A percentile compares a stretch with the other conserved stretches of the same genome.
These are phyloP conservation scores for Tichodroma muraria DNA, from an alignment of 2,113 vertebrate species.

Conservation along the genomic window DNA sequence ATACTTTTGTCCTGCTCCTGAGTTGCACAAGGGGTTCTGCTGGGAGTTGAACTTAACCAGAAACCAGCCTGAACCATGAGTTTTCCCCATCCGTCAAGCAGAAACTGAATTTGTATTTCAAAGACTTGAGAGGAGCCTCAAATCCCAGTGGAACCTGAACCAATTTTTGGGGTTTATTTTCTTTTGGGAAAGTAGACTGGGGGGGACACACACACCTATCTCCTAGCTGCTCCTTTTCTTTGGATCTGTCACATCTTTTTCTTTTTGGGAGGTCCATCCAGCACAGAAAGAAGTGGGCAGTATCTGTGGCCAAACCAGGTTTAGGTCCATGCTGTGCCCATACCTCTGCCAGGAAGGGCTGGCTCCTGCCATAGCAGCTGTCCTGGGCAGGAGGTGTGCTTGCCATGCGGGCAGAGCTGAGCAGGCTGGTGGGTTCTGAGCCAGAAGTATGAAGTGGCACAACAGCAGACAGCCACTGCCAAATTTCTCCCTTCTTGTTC, in stretches of 20 bases:
- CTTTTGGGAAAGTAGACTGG: background rate
- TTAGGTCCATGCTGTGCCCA: background rate
- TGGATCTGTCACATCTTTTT: background rate
- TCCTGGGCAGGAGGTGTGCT: background rate
- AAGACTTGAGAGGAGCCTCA: background rate
- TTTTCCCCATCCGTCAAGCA: background rate
- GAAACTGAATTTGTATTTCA: background rate
- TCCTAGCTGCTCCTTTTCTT: background rate
- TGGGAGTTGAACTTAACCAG: background rate
- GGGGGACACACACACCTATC: background rate
- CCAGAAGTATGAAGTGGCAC: background rate
- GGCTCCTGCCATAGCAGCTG: background rate
- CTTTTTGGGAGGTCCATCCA: background rate
- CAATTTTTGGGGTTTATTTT: background rate
- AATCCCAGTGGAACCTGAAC: background rate
- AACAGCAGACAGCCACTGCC: background rate
- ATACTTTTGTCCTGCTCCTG: background rate
- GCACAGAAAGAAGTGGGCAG: background rate
- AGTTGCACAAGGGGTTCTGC: background rate
- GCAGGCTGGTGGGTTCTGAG: background rate
- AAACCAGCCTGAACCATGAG: background rate
- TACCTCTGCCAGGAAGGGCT: background rate
- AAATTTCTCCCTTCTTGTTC: background rate
- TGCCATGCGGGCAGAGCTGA: background rate
- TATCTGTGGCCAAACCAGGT: rapidly evolving